These are phyloP conservation scores for Danio jaintianensis DNA, from an alignment of 2,797 vertebrate genomes.

Conservation along the genomic window DNA sequence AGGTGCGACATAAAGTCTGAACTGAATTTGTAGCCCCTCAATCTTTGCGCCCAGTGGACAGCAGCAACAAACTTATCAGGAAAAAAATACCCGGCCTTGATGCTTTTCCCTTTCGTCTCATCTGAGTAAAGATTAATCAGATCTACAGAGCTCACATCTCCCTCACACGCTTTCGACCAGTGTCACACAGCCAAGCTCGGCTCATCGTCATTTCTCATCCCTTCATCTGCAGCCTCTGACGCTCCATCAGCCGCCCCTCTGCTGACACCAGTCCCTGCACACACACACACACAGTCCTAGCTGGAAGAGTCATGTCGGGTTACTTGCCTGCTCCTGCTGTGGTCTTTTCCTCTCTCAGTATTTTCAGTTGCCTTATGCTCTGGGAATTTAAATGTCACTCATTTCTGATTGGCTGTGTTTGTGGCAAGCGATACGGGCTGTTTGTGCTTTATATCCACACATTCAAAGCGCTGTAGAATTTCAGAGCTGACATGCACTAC, in stretches of 20 bases:
- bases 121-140: slow-evolving; percentile 47
- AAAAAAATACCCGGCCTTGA: slow-evolving; percentile 39
- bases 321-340: slow-evolving; percentile 19
- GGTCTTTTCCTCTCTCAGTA: slow-evolving; percentile 13
- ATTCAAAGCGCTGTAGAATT: not conserved
- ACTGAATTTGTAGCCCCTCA: slow-evolving; percentile 22
- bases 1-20: slow-evolving; percentile 36
- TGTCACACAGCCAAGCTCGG: slow-evolving; percentile 35
- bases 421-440: slow-evolving; percentile 12
- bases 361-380: slow-evolving; percentile 19
- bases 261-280: slow-evolving; percentile 20
- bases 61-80: slow-evolving; percentile 43
- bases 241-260: slow-evolving; percentile 43
- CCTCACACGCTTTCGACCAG: slow-evolving; percentile 36
- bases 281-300: not conserved
- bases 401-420: slow-evolving; percentile 41
- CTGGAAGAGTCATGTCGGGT: slow-evolving; percentile 25
- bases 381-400: slow-evolving; percentile 42
- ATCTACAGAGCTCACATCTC: slow-evolving; percentile 46
- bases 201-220: slow-evolving; percentile 47
- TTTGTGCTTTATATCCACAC: slow-evolving; percentile 22
- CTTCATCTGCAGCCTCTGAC: slow-evolving; percentile 46
- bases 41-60: slow-evolving; percentile 31
- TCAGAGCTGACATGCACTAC: slow-evolving; percentile 18
- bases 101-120: slow-evolving; percentile 38